Conservation (phyloP, 2,797 vertebrate genomes). For the Enteromius viviparus region DNA sequence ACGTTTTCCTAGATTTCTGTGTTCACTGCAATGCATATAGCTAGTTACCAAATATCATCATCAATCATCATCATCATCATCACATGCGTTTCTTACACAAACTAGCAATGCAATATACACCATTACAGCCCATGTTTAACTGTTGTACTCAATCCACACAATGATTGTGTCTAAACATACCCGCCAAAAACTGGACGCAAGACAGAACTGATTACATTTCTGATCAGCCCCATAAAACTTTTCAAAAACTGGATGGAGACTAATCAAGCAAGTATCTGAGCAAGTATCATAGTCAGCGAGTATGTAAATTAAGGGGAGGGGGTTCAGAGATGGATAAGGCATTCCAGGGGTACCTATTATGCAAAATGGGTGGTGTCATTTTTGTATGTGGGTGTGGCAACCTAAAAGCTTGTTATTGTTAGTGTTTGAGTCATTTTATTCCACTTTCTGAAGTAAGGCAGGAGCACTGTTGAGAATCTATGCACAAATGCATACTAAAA, state of each 20-base stretch:
- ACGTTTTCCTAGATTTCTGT: conserved; percentile 54
- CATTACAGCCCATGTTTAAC: conserved; percentile 32
- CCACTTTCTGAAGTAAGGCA: conserved; percentile 73
- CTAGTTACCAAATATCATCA: conserved; percentile 25
- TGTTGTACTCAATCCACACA: conserved; percentile 22
- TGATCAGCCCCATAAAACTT: conserved; percentile 8
- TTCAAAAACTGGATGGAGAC: conserved; percentile 57
- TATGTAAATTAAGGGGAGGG: conserved; percentile 56
- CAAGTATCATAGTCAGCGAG: conserved; percentile 53
- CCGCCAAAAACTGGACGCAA: conserved; percentile 14
- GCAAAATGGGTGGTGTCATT: conserved; percentile 33
- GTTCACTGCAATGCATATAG: conserved; percentile 44
- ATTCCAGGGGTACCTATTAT: conserved; percentile 65
- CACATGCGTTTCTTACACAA: conserved; percentile 56
- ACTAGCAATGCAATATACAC: conserved; percentile 54
- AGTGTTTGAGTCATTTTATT: conserved; percentile 54
- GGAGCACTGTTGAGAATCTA: conserved; percentile 68
- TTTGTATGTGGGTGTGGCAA: conserved; percentile 45
- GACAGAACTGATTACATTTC: conserved; percentile 2
- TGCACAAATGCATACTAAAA: conserved; percentile 73
- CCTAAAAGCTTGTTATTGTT: conserved; percentile 56
- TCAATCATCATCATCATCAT: conserved; percentile 1
- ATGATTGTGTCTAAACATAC: conserved; percentile 23
- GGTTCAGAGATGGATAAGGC: conserved; percentile 71
- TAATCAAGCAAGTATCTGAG: conserved; percentile 36